Percentiles rank a stretch among this genome's conserved stretches.
phyloP scores from a whole-genome alignment of 1,140 invertebrate species.

The Antheraea pernyi region DNA sequence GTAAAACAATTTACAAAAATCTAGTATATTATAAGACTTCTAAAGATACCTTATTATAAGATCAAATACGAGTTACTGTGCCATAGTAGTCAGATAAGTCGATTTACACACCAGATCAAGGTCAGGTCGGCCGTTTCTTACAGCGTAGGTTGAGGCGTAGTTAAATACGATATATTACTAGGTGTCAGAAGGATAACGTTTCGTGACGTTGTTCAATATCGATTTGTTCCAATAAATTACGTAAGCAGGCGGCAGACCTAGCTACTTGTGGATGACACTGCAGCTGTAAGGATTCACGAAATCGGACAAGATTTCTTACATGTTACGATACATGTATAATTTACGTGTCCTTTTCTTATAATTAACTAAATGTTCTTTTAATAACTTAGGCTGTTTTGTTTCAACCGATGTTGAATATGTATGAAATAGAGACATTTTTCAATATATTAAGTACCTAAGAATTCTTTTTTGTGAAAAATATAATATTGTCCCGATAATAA shows the following conservation, averaged over 20 bases:
- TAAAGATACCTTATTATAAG: background rate
- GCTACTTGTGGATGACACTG: conserved; percentile 27
- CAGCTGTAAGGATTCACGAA: conserved; percentile 59
- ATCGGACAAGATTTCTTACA: conserved; percentile 16
- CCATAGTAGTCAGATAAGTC: background rate
- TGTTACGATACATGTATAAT: background rate
- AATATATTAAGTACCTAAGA: no score
- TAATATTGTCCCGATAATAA: no score
- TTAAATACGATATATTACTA: background rate
- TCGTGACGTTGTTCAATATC: conserved; percentile 47
- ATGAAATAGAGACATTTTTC: no score
- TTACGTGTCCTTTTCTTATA: background rate
- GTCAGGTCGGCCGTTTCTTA: background rate
- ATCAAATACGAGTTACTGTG: background rate
- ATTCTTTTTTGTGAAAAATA: no score
- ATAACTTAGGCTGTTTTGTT: no score
- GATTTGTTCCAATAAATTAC: conserved; percentile 44
- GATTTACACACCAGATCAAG: background rate
- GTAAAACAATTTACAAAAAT: background rate
- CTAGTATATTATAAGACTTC: background rate
- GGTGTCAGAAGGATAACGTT: conserved; percentile 40
- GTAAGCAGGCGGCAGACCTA: conserved; percentile 35
- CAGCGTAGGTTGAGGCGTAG: background rate
- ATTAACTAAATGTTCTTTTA: background rate
- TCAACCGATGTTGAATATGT: no score